A percentile compares a stretch with the other conserved stretches of the same genome.
phyloP scores from a whole-genome alignment of 2,113 vertebrate genomes.

The Phoenicopterus ruber region DNA sequence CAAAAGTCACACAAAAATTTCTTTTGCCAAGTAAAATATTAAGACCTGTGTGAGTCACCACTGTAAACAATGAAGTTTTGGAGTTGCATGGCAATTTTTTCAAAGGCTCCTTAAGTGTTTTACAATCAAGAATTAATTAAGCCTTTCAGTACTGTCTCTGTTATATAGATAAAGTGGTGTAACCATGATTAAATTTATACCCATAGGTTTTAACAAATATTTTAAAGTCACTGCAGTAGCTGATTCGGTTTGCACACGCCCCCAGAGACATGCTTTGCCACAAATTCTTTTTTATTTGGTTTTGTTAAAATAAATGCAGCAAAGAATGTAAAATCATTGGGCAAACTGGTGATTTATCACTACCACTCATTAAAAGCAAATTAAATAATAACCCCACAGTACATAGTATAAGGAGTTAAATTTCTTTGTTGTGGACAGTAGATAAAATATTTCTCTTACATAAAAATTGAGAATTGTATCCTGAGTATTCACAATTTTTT shows the following conservation, averaged over 20 bases:
- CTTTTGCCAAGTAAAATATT: not conserved
- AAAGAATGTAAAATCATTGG: not conserved
- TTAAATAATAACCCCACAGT: not conserved
- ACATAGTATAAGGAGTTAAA: not conserved
- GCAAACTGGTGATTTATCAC: not conserved
- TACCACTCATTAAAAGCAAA: not conserved
- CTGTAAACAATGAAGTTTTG: not conserved
- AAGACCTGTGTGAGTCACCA: not conserved
- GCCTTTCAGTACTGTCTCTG: not conserved
- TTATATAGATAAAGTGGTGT: not conserved
- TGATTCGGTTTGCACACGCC: not conserved
- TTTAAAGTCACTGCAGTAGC: not conserved
- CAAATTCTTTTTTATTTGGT: not conserved
- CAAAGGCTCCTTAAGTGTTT: not conserved
- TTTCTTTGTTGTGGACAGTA: not conserved
- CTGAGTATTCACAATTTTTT: not conserved
- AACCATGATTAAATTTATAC: not conserved
- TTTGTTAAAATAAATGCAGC: not conserved
- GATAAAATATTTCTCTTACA: not conserved
- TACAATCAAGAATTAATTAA: slow-evolving; percentile 14
- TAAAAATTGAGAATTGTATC: not conserved
- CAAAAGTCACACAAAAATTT: not conserved
- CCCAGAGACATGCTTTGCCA: not conserved
- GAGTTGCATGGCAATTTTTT: not conserved
- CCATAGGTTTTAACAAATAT: not conserved